A percentile compares a stretch with the other conserved stretches of the same genome.
These are phyloP conservation scores for Epinephelus cyanopodus DNA, from an alignment of 2,113 vertebrate species.

Conservation along the genomic window DNA sequence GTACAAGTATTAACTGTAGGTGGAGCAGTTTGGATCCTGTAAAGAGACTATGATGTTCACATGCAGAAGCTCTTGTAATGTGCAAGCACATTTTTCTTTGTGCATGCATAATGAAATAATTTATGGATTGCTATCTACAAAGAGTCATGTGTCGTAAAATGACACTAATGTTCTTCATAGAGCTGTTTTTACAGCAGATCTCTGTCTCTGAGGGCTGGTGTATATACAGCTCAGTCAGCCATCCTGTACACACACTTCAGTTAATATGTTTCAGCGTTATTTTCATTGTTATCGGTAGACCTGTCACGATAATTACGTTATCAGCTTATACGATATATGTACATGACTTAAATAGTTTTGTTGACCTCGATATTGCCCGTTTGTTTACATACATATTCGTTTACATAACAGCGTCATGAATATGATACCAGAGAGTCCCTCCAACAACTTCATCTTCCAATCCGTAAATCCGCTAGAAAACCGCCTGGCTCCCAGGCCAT, in stretches of 20 bases:
- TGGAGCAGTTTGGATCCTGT: neutral
- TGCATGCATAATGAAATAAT: neutral
- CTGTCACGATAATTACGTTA: no score
- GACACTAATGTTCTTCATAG: neutral
- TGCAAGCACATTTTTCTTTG: constrained; percentile 7
- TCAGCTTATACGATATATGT: no score
- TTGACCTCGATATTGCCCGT: no score
- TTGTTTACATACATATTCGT: no score
- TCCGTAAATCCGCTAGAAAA: no score
- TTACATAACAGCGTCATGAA: no score
- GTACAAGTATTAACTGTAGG: neutral
- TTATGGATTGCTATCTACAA: constrained; percentile 7
- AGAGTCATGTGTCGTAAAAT: neutral
- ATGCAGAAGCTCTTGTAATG: neutral
- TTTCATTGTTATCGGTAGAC: neutral
- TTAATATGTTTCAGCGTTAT: neutral
- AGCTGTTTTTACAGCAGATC: neutral
- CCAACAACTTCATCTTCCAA: no score
- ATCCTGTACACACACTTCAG: neutral
- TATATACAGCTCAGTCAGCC: neutral
- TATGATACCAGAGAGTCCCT: no score
- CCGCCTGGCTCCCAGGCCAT: no score
- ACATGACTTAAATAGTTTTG: no score
- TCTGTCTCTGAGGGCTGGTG: neutral
- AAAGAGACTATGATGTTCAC: neutral